Base-by-base conservation (phyloP, 2,888 invertebrate genomes). In the Nebria salina region DNA sequence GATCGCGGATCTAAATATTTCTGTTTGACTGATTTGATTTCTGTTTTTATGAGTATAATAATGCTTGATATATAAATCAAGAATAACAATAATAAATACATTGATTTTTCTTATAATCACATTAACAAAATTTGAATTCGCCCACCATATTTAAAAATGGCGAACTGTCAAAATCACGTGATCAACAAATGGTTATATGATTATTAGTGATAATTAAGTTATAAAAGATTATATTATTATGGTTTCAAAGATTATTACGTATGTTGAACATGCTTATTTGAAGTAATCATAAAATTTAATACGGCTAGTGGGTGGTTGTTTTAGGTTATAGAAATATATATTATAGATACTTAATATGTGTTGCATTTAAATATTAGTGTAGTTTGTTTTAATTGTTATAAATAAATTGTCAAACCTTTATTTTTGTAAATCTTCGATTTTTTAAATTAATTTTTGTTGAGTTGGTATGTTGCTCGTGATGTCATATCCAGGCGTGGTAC, bases 401-500 rank as follows among this genome's bases (percentile, higher is more conserved):
- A 54, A 54, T 54, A 54, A 54, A 54, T 54, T 8, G 13, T 54
- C 54, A 54, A 54, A 54, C 54, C 34, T 42, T 34, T 73, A 73
- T 42, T 43, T 43, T 75, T 43, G 26, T 20, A 8, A 15, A 25
- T 75, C 20, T 75, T n/a, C 20, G 15, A 64, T 75, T 13, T 41
- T 20, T 64, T 13, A 15, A 75, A 75, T 64, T 54, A 6, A 11
- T 64, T 75, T 25, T 64, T 20, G 65, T 20, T 72, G 72, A 11
- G 81, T 81, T 81, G 81, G 76, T 73, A 81, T 65, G 75, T 13
- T 43, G 25, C 64, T 75, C 54, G 84, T 86, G 86, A 86, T 87
- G 86, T 87, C 86, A 87, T 86, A 84, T 83, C 83, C 87, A 86
- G 88, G 87, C 87, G 87, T 87, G 86, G 85, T 86, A 83, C 83